These are phyloP conservation scores for Pluvianellus socialis DNA, from an alignment of 2,113 vertebrate species.

Conservation along the genomic window DNA sequence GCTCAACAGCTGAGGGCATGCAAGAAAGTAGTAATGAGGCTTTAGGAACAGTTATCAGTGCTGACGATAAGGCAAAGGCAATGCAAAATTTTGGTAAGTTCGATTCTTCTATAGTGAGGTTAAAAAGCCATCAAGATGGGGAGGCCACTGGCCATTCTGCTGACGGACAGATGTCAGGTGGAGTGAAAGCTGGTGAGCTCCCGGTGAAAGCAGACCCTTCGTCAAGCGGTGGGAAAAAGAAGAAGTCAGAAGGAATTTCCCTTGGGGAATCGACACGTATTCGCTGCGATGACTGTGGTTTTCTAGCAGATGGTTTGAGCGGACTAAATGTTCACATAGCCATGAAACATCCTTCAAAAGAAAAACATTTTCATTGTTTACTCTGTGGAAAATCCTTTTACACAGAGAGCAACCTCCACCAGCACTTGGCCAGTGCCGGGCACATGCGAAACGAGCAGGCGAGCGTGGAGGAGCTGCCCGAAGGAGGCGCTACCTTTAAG, in stretches of 20 bases:
- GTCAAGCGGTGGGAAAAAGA: constrained; percentile 71
- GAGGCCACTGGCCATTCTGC: constrained; percentile 65
- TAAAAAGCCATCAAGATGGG: constrained; percentile 80
- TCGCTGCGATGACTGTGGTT: constrained; percentile 96
- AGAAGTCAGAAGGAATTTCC: constrained; percentile 64
- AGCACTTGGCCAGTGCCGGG: constrained; percentile 92
- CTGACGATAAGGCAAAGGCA: constrained; percentile 69
- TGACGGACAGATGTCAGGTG: constrained; percentile 36
- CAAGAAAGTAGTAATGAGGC: constrained; percentile 64
- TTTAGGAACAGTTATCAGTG: constrained; percentile 61
- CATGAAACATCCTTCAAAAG: constrained; percentile 97
- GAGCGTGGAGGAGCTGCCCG: constrained; percentile 91
- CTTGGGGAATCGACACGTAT: constrained; percentile 76
- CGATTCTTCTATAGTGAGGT: constrained; percentile 88
- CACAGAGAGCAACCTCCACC: constrained; percentile 95
- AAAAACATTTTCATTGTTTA: constrained; percentile 95
- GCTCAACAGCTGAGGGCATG: constrained; percentile 60
- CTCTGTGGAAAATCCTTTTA: constrained; percentile 98
- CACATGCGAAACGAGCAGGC: constrained; percentile 92
- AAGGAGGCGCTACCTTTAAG: constrained; percentile 92
- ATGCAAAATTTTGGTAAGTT: constrained; percentile 73
- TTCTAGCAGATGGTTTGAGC: constrained; percentile 93
- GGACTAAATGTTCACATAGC: constrained; percentile 97
- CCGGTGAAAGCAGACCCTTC: constrained; percentile 44
- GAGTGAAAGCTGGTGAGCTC: constrained; percentile 34